phyloP scores from a whole-genome alignment of 2,113 vertebrate genomes.

The Chaetorhynchus papuensis region DNA sequence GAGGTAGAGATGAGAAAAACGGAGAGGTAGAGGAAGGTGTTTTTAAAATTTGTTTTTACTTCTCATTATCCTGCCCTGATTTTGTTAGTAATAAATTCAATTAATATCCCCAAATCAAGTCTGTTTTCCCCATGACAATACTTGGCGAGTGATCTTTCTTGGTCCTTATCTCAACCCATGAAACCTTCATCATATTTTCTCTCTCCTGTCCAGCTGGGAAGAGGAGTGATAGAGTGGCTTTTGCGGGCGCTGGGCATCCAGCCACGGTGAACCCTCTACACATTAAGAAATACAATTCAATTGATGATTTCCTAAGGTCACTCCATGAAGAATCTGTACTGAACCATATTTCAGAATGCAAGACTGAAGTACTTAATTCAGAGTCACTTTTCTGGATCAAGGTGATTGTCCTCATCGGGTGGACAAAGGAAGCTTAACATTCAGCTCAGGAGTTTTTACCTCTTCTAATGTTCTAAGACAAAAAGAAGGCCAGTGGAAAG shows the following conservation, averaged over 20 bases:
- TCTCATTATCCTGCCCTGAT: neutral
- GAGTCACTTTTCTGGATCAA: neutral
- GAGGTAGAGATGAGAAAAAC: neutral
- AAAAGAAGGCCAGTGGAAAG: neutral
- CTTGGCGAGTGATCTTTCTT: neutral
- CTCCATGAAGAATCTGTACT: neutral
- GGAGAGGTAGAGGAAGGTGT: neutral
- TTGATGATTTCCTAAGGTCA: neutral
- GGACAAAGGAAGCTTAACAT: neutral
- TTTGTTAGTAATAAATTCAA: neutral
- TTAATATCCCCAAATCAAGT: neutral
- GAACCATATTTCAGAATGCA: neutral
- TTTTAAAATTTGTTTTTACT: neutral
- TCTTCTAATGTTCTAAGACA: neutral
- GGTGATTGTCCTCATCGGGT: neutral
- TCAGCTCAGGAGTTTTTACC: neutral
- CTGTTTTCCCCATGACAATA: neutral
- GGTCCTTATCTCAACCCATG: neutral
- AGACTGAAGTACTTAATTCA: neutral
- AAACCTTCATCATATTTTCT: neutral
- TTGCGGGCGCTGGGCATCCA: neutral
- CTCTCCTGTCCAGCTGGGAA: fast-evolving
- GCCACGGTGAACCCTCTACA: neutral
- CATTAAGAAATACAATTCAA: neutral
- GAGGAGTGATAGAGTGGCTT: neutral